phyloP scores from a whole-genome alignment of 2,113 vertebrate genomes.

The Heterocephalus glaber region DNA sequence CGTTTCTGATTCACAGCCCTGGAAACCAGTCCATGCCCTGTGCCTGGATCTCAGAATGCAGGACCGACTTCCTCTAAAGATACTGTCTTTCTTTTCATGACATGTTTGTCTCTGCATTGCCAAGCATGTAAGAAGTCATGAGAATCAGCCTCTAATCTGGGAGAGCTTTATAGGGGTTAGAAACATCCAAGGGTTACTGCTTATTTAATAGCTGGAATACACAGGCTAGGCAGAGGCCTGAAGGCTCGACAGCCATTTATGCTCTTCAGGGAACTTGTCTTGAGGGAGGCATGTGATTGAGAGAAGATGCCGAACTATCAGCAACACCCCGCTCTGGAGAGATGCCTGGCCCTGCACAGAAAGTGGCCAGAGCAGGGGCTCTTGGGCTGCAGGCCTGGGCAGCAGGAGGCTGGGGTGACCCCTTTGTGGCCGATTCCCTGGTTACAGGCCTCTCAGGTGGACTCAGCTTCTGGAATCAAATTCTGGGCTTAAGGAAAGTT shows the following conservation, averaged over 20 bases:
- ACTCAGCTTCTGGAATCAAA: not conserved
- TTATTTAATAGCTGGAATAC: not conserved
- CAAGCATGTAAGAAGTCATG: not conserved
- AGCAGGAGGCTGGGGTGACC: not conserved
- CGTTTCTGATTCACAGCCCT: not conserved
- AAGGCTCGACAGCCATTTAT: not conserved
- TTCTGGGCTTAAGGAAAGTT: not conserved
- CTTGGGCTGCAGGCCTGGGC: not conserved
- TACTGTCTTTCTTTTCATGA: not conserved
- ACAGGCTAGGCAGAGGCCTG: not conserved
- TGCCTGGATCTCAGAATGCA: not conserved
- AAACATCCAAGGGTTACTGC: not conserved
- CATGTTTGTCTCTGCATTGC: not conserved
- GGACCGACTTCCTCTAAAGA: not conserved
- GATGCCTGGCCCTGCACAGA: not conserved
- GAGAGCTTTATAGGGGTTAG: slow-evolving; percentile 12
- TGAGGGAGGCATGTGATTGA: not conserved
- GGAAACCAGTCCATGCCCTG: not conserved
- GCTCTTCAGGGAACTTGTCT: not conserved
- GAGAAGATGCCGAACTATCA: not conserved
- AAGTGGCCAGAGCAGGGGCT: not conserved
- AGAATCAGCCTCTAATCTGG: not conserved
- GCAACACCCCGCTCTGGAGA: fast-evolving
- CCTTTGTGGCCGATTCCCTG: not conserved
- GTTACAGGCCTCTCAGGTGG: not conserved